A percentile compares a stretch with the other conserved stretches of the same genome.
Conservation (phyloP, 2,113 vertebrate genomes). For the Montifringilla adamsi region DNA sequence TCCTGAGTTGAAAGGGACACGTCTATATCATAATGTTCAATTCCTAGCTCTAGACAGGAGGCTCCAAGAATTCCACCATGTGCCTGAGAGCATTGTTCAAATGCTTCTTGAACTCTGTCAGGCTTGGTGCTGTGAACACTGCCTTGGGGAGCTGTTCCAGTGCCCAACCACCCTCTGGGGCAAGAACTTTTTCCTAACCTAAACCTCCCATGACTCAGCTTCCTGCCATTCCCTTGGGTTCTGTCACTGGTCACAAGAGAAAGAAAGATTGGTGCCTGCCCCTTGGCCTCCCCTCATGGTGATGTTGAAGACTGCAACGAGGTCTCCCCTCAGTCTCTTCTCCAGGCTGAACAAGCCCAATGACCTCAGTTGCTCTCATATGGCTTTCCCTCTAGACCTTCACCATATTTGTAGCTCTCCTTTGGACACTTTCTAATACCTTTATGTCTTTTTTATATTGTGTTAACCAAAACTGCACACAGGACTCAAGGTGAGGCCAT, state of each 20-base stretch:
- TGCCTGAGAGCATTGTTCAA: neutral
- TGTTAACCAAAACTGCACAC: neutral
- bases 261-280: neutral
- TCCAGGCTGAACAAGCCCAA: neutral
- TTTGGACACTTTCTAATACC: neutral
- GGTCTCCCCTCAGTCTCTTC: neutral
- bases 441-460: neutral
- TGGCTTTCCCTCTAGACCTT: neutral
- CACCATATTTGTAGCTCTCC: neutral
- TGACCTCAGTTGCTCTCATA: neutral
- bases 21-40: neutral
- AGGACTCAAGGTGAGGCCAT: neutral
- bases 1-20: neutral
- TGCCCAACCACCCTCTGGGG: fast-evolving
- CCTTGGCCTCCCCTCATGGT: neutral
- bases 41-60: neutral
- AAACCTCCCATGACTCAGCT: neutral
- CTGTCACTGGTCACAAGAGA: neutral
- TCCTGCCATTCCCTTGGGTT: neutral
- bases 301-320: neutral
- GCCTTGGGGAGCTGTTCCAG: neutral
- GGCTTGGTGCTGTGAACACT: neutral
- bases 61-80: neutral
- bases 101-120: neutral
- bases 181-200: neutral